phyloP scores from a whole-genome alignment of 2,113 vertebrate genomes.

The Pan paniscus region DNA sequence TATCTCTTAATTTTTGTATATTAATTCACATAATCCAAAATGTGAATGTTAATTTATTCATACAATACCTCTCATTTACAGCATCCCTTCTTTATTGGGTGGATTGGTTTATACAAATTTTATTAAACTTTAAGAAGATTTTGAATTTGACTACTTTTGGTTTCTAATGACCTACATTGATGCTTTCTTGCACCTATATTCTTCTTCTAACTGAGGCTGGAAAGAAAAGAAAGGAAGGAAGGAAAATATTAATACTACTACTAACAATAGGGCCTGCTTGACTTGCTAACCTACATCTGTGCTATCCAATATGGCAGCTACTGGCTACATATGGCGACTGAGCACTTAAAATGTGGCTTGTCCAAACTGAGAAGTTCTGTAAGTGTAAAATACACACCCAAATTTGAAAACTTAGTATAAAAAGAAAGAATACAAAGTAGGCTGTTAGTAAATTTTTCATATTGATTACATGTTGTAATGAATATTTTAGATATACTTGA shows the following conservation, averaged over 20 bases:
- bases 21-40: background rate
- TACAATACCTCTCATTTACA: background rate
- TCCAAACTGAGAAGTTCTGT: background rate
- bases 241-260: background rate
- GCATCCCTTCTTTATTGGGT: background rate
- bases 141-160: constrained; percentile 7
- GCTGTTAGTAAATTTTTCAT: background rate
- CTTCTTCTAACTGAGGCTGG: background rate
- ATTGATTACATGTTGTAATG: background rate
- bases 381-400: background rate
- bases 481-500: background rate
- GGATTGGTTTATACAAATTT: background rate
- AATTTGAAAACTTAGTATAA: background rate
- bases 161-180: background rate
- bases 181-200: background rate
- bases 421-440: background rate
- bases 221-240: background rate
- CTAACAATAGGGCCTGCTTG: background rate
- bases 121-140: background rate
- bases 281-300: background rate
- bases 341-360: background rate
- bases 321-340: background rate
- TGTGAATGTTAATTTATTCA: background rate
- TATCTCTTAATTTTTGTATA: background rate
- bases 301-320: background rate